These are phyloP conservation scores for Trichonephila clavipes DNA, from an alignment of 1,140 invertebrate species.

Conservation along the genomic window DNA sequence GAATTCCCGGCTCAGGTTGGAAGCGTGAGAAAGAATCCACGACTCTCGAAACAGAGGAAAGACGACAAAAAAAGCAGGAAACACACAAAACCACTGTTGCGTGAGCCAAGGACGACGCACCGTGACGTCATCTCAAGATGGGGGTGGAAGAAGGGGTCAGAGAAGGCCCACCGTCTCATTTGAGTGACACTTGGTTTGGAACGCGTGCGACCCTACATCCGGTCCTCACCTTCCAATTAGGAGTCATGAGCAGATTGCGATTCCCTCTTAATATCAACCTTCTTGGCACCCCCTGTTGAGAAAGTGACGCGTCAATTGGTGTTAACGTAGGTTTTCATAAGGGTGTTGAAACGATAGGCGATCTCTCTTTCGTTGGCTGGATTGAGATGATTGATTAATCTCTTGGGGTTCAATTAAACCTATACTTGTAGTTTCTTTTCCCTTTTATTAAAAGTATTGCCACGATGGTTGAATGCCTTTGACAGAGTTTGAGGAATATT, in stretches of 20 bases:
- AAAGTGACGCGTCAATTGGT: background rate
- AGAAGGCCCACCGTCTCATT: background rate
- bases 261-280: background rate
- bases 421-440: background rate
- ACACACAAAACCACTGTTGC: conserved; percentile 62
- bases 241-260: background rate
- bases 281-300: background rate
- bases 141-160: background rate
- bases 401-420: background rate
- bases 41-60: conserved; percentile 1
- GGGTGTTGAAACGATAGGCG: background rate
- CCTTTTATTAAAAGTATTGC: background rate
- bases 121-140: conserved; percentile 17
- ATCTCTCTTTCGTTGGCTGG: background rate
- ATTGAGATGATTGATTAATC: background rate
- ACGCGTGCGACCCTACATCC: conserved; percentile 20
- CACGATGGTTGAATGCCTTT: background rate
- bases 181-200: conserved; percentile 41
- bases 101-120: conserved; percentile 59
- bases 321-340: background rate
- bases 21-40: conserved; percentile 55
- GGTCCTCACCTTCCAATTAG: background rate
- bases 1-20: background rate
- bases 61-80: conserved; percentile 46
- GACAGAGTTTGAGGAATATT: background rate